Conservation (phyloP, 2,797 vertebrate genomes). For the Sylvilagus floridanus region DNA sequence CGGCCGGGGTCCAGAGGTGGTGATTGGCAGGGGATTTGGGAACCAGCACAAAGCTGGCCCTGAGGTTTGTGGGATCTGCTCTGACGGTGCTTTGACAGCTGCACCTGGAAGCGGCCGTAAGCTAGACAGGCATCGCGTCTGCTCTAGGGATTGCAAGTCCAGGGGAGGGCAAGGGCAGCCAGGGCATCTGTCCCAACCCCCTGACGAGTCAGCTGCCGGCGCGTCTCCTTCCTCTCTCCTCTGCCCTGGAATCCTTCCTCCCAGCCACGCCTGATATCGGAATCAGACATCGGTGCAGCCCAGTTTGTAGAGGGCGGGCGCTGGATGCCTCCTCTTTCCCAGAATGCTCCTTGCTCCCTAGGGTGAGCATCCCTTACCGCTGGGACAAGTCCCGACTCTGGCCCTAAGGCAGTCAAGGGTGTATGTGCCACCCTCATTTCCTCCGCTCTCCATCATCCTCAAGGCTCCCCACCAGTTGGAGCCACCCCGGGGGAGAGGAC, state of each 20-base stretch:
- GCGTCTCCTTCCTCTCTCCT: background rate
- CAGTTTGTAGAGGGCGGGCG: background rate
- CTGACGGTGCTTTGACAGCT: background rate
- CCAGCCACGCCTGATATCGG: background rate
- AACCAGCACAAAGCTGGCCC: background rate
- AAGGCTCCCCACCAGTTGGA: background rate
- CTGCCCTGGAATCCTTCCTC: background rate
- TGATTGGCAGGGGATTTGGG: background rate
- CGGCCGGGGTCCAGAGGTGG: conserved; percentile 11
- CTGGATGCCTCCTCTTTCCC: background rate
- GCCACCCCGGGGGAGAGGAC: background rate
- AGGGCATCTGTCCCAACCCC: background rate
- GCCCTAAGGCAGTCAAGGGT: background rate
- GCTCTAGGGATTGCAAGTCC: conserved; percentile 28
- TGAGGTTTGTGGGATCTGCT: background rate
- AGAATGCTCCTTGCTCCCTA: background rate
- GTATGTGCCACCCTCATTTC: background rate
- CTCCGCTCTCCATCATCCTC: background rate
- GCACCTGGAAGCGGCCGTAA: background rate
- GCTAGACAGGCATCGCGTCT: background rate
- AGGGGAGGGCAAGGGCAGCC: background rate
- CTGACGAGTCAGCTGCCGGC: background rate
- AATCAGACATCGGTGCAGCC: background rate
- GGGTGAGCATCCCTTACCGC: background rate
- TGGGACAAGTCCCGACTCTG: background rate